Conservation (phyloP, 2,888 invertebrate genomes). For the Mythimna lalbum region DNA sequence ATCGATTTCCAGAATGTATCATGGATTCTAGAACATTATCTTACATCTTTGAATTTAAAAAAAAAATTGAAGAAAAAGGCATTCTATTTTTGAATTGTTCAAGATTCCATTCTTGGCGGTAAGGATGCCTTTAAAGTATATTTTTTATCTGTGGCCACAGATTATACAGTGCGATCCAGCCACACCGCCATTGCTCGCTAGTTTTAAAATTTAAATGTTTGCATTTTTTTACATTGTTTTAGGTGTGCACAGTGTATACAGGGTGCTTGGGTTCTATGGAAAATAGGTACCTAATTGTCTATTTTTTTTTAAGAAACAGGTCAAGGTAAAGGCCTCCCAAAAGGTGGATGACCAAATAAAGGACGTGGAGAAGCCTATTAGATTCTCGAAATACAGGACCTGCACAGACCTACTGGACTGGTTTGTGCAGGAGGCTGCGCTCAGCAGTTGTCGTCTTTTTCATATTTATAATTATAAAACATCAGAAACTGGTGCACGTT, state of each 20-base stretch:
- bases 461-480: too few relatives aligned
- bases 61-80: slow-evolving; percentile 27
- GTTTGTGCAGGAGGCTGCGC: too few relatives aligned
- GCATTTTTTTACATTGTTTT: neutral
- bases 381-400: too few relatives aligned
- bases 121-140: slow-evolving; percentile 38
- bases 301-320: too few relatives aligned
- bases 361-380: too few relatives aligned
- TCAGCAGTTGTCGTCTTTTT: too few relatives aligned
- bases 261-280: neutral
- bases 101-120: slow-evolving; percentile 57
- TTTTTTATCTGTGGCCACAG: slow-evolving; percentile 55
- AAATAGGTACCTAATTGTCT: too few relatives aligned
- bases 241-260: neutral
- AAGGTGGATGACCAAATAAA: too few relatives aligned
- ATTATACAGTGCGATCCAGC: slow-evolving; percentile 48
- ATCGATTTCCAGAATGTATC: slow-evolving; percentile 29
- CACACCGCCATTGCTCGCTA: slow-evolving; percentile 26
- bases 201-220: slow-evolving; percentile 57
- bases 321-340: too few relatives aligned
- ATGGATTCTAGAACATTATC: slow-evolving; percentile 30
- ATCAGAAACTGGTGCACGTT: too few relatives aligned
- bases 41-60: slow-evolving; percentile 22
- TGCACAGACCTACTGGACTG: too few relatives aligned
- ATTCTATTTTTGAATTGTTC: slow-evolving; percentile 53